phyloP scores from a whole-genome alignment of 2,113 vertebrate genomes.

The Cichladusa arquata region DNA sequence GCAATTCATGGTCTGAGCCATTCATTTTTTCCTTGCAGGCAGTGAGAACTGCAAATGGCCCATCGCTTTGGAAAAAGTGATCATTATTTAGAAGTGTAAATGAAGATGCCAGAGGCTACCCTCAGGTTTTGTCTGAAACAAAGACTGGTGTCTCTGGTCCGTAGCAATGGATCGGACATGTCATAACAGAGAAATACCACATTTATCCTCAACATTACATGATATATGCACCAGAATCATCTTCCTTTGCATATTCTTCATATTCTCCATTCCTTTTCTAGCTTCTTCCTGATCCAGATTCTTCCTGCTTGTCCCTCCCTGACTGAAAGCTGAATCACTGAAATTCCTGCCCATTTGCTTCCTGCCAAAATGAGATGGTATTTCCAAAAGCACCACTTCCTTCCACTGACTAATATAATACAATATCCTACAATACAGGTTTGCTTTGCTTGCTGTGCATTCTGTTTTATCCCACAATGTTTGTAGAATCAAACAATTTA shows the following conservation, averaged over 20 bases:
- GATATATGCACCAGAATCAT: background rate
- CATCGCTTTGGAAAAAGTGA: background rate
- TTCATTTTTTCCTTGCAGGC: background rate
- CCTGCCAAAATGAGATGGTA: background rate
- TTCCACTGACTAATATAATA: background rate
- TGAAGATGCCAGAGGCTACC: background rate
- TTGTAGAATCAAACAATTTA: background rate
- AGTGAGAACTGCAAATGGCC: constrained; percentile 4
- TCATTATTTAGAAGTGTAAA: constrained; percentile 30
- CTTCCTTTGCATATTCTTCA: background rate
- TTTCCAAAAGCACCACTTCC: constrained; percentile 19
- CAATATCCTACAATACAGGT: background rate
- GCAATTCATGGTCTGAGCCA: background rate
- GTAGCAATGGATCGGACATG: background rate
- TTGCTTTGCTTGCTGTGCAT: background rate
- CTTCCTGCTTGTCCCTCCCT: background rate
- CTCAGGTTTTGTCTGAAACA: background rate
- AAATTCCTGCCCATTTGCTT: constrained; percentile 6
- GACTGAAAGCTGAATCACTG: constrained; percentile 7
- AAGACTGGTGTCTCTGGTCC: background rate
- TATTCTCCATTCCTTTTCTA: background rate
- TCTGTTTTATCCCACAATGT: background rate
- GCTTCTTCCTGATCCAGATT: background rate
- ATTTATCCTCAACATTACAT: background rate
- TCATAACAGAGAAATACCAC: background rate